Conservation (phyloP, 2,888 invertebrate species). For the Yponomeuta malinellus region DNA sequence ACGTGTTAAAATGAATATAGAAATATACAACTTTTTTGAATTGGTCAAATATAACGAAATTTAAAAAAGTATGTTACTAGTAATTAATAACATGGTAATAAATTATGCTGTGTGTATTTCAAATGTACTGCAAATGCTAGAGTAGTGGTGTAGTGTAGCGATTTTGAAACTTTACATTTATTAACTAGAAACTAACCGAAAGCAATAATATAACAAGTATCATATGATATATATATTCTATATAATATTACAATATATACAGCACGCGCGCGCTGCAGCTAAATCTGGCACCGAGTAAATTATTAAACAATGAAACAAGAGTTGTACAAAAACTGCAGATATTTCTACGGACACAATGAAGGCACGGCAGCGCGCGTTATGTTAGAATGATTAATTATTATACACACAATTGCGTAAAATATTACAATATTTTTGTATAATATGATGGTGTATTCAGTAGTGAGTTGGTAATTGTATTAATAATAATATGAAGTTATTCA, state of each 20-base stretch:
- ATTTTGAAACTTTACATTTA: conserved; percentile 73
- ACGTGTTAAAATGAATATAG: conserved; percentile 39
- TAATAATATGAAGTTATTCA: conserved; percentile 30
- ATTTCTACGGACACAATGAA: background rate
- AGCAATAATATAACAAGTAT: conserved; percentile 60
- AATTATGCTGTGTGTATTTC: conserved; percentile 63
- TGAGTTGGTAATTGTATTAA: conserved; percentile 58
- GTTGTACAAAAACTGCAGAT: background rate
- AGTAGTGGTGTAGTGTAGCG: conserved; percentile 68
- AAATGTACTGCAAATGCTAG: conserved; percentile 70
- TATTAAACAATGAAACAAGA: background rate
- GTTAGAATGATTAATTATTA: conserved; percentile 45
- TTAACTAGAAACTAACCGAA: conserved; percentile 58
- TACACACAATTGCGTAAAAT: conserved; percentile 60
- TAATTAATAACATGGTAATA: conserved; percentile 20
- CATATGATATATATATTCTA: conserved; percentile 27
- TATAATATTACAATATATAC: conserved; percentile 17
- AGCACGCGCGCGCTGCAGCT: conserved; percentile 65
- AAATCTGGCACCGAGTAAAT: conserved; percentile 18
- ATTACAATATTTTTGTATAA: conserved; percentile 73
- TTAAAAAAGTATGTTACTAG: conserved; percentile 55
- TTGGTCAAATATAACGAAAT: conserved; percentile 39
- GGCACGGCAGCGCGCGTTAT: conserved; percentile 60
- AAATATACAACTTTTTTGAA: conserved; percentile 65
- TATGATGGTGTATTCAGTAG: conserved; percentile 70